These are phyloP conservation scores for Dipodomys spectabilis DNA, from an alignment of 2,113 vertebrate species.

Conservation along the genomic window DNA sequence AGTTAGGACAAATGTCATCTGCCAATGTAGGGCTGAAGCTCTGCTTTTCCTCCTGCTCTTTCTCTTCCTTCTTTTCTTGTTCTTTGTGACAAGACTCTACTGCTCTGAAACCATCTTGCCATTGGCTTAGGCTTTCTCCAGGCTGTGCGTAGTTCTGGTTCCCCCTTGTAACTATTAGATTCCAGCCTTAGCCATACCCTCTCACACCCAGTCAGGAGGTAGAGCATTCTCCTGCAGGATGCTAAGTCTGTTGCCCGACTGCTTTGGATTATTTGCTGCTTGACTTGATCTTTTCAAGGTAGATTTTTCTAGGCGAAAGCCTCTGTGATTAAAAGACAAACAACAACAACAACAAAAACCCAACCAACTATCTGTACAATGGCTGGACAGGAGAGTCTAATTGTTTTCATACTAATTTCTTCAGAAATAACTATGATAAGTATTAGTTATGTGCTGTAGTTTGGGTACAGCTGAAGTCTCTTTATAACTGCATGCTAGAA, in stretches of 20 bases:
- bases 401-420: not conserved
- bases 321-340: not conserved
- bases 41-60: fast-evolving
- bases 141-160: not conserved
- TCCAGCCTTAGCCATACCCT: not conserved
- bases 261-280: not conserved
- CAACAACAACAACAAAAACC: too few species aligned
- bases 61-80: not conserved
- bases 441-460: not conserved
- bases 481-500: not conserved
- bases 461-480: not conserved
- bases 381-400: not conserved
- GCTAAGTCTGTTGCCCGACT: not conserved
- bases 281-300: not conserved
- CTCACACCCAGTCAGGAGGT: too few species aligned
- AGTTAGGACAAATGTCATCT: not conserved
- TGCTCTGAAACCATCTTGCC: not conserved
- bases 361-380: too few species aligned
- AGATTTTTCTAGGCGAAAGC: not conserved
- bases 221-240: not conserved
- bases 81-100: not conserved
- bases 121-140: not conserved
- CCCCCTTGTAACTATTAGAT: not conserved
- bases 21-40: not conserved
- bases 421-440: not conserved